Base-by-base conservation (phyloP, 2,113 vertebrate genomes). In the Pangasianodon gigas region DNA sequence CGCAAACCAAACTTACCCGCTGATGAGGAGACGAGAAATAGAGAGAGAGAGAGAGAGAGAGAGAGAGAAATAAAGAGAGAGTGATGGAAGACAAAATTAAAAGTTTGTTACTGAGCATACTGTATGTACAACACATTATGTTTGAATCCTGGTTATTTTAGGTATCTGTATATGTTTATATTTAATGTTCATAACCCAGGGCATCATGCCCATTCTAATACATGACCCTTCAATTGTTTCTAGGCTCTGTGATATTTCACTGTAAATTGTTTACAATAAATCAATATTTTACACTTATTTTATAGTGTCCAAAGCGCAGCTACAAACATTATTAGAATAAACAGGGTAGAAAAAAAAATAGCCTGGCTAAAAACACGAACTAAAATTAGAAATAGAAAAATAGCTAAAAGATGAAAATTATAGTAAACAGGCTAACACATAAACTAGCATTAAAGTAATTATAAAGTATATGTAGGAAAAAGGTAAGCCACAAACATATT, bases 81-180 rank as follows among this genome's bases (percentile, higher is more conserved):
- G 93, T 93, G 95, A 97, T 97, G 96, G 94, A 96, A 98, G 97
- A 98, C 95, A 98, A 97, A 98, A 98, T 97, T 97, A 97, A 97
- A 98, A 94, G 96, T 93, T 96, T 96, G 96, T 98, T 98, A 98
- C 56, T 88, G 81, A 80, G 86, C 91, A 92, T 91, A 89, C 91
- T 92, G 90, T 91, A 92, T 92, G 91, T 85, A 89, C 88, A 90
- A 79, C 37, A 46, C 75, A 46, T 71, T 74, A 37, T n/a, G 4
- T 67, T 52, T 60, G 24, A 89, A 16, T n/a, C 29, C 58, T 51
- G 44, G 1, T 26, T 26, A 62, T 46, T 84, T 26, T 46, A 0
- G 18, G n/a, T 58, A 83, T 83, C 8, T 41, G 32, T 56, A 7
- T 44, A 18, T 14, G 14, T 67, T n/a, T 32, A 71, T 32, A 52